Conservation (phyloP, 2,888 invertebrate genomes). For the Ypsolopha sequella region DNA sequence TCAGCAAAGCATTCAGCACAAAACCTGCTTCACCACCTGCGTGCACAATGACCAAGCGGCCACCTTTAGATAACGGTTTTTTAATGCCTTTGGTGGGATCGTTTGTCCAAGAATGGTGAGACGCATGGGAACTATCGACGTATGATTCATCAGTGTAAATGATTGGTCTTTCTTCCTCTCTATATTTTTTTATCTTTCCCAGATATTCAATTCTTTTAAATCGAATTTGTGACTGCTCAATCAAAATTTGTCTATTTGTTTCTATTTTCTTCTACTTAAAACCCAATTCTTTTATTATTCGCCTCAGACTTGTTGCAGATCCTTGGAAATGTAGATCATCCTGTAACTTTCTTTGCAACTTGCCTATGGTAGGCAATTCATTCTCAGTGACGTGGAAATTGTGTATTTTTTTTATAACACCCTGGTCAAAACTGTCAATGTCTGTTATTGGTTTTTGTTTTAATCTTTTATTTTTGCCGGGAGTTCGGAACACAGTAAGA, state of each 20-base stretch:
- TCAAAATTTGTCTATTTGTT: too few relatives aligned
- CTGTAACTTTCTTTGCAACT: background rate
- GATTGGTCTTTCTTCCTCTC: slow-evolving; percentile 9
- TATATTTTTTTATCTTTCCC: slow-evolving; percentile 7
- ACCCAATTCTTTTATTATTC: background rate
- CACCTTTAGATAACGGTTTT: slow-evolving; percentile 11
- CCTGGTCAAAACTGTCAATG: background rate
- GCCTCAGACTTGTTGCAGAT: background rate
- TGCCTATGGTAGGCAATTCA: slow-evolving; percentile 9
- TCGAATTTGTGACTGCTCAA: background rate
- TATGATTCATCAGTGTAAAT: slow-evolving; percentile 12
- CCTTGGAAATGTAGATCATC: slow-evolving; percentile 5
- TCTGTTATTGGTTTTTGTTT: slow-evolving; percentile 2
- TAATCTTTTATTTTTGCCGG: slow-evolving; percentile 3
- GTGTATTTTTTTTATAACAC: slow-evolving; percentile 5
- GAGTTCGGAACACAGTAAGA: slow-evolving; percentile 3
- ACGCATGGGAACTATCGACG: slow-evolving; percentile 8
- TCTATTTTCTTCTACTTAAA: slow-evolving; percentile 7
- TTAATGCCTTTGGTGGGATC: slow-evolving; percentile 5
- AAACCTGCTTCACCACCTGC: slow-evolving; percentile 6
- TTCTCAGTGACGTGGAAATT: slow-evolving; percentile 8
- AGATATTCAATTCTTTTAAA: slow-evolving; percentile 9
- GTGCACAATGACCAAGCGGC: slow-evolving; percentile 9
- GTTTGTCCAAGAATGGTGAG: slow-evolving; percentile 8
- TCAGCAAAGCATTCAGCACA: slow-evolving; percentile 5